Percentiles rank a stretch among this genome's conserved stretches.
Conservation (phyloP, 2,113 vertebrate genomes). For the Lepisosteus oculatus region DNA sequence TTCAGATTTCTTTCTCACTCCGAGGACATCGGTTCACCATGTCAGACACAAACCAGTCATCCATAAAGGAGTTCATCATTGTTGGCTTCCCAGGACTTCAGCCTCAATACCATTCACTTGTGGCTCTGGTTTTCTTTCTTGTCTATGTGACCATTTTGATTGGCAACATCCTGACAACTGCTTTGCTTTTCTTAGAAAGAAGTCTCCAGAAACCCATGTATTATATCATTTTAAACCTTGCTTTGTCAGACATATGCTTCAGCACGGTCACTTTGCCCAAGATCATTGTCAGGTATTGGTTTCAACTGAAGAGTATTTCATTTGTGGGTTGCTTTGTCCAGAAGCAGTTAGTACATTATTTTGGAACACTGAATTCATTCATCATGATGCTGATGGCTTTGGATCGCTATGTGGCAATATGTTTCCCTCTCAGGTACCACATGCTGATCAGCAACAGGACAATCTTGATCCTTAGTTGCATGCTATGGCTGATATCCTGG, state of each 20-base stretch:
- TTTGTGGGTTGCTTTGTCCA: slow-evolving; percentile 52
- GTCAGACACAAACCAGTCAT: slow-evolving; percentile 38
- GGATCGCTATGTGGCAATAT: slow-evolving; percentile 54
- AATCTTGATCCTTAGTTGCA: slow-evolving; percentile 33
- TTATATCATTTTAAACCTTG: slow-evolving; percentile 49
- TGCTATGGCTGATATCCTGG: slow-evolving; percentile 28
- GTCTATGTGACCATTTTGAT: slow-evolving; percentile 42
- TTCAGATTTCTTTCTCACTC: too few species aligned
- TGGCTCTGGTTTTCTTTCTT: slow-evolving; percentile 41
- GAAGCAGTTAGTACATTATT: slow-evolving; percentile 56
- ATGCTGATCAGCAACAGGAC: slow-evolving; percentile 36
- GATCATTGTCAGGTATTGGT: slow-evolving; percentile 53
- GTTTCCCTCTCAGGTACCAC: slow-evolving; percentile 48
- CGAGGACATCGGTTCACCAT: slow-evolving; percentile 27
- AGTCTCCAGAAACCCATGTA: slow-evolving; percentile 52
- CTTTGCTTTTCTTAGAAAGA: slow-evolving; percentile 38
- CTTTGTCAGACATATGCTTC: slow-evolving; percentile 46
- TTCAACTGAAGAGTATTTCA: slow-evolving; percentile 47
- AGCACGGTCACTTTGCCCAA: slow-evolving; percentile 48
- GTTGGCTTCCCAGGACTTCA: slow-evolving; percentile 55
- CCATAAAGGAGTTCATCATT: slow-evolving; percentile 42
- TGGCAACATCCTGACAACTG: slow-evolving; percentile 53
- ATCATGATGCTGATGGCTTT: slow-evolving; percentile 56
- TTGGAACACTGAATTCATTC: slow-evolving; percentile 52
- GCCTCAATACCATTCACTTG: slow-evolving; percentile 33